Percentiles rank a stretch among this genome's conserved stretches.
Evolutionary conservation across 2,113 vertebrate species (phyloP).

Genomic region (Paramormyrops kingsleyae): DNA sequence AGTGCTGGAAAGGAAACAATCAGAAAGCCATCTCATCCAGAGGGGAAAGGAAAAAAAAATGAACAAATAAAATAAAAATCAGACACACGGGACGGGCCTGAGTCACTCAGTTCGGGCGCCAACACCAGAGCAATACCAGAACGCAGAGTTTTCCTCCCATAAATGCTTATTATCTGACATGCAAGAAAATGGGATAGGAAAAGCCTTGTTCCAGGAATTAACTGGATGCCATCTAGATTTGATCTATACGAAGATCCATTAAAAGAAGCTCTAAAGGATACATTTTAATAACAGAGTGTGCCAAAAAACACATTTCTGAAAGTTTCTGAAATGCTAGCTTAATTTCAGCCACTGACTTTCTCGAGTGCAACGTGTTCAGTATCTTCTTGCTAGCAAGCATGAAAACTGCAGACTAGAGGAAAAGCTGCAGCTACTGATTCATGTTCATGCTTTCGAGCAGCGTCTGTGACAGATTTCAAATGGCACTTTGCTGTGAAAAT

Average conservation of each 20-base stretch:
- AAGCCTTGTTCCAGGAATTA: constrained; percentile 21
- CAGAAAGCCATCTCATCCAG: not conserved
- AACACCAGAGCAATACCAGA: not conserved
- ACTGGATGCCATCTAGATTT: constrained; percentile 60
- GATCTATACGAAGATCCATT: constrained; percentile 41
- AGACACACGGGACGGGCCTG: not conserved
- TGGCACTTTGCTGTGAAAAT: not conserved
- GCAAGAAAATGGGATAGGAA: not conserved
- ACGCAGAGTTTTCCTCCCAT: not conserved
- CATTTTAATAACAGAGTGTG: not conserved
- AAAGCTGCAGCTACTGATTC: not conserved
- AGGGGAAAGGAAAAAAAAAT: not conserved
- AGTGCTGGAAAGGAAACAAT: not conserved
- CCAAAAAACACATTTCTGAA: constrained; percentile 13
- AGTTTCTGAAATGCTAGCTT: constrained; percentile 18
- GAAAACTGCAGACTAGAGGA: not conserved
- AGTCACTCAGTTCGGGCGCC: not conserved
- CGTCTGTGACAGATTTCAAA: not conserved
- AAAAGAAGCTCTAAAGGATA: constrained; percentile 53
- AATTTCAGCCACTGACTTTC: not conserved
- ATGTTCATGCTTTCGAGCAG: not conserved
- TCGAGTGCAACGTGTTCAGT: not conserved
- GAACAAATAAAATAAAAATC: constrained; percentile 2
- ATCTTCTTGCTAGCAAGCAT: not conserved
- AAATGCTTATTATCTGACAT: not conserved